Evolutionary conservation across 2,888 invertebrate genomes (phyloP).

Genomic region (Drosophila kuntzei): DNA sequence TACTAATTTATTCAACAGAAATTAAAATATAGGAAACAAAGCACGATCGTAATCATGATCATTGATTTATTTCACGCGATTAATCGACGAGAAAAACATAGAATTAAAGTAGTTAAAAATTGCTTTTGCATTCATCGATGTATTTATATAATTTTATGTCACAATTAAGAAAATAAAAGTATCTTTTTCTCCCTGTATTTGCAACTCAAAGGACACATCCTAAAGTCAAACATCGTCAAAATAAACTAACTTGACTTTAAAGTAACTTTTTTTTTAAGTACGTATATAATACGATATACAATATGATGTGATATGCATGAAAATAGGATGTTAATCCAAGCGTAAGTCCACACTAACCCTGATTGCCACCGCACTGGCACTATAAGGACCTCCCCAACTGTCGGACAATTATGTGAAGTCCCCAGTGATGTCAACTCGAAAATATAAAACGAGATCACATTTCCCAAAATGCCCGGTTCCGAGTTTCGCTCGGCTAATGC

Average conservation of each 20-base stretch:
- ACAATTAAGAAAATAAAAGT: no score
- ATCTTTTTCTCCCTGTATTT: no score
- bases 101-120: no score
- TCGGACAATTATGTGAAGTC: slow-evolving; percentile 72
- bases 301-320: no score
- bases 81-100: no score
- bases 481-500: slow-evolving; percentile 43
- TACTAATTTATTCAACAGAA: no score
- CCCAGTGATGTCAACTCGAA: slow-evolving; percentile 54
- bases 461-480: slow-evolving; percentile 38
- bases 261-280: slow-evolving; percentile 30
- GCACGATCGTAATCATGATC: no score
- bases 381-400: slow-evolving; percentile 59
- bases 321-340: slow-evolving; percentile 46
- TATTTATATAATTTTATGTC: no score
- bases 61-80: no score
- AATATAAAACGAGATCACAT: slow-evolving; percentile 48
- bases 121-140: no score
- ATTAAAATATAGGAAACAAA: no score
- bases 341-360: slow-evolving; percentile 51
- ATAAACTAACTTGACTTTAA: slow-evolving; percentile 32
- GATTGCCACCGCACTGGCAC: slow-evolving; percentile 34
- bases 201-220: no score
- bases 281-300: slow-evolving; percentile 28
- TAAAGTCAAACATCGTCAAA: slow-evolving; percentile 1